A percentile compares a stretch with the other conserved stretches of the same genome.
phyloP scores from a whole-genome alignment of 2,888 invertebrate species.

The Formica aserva region DNA sequence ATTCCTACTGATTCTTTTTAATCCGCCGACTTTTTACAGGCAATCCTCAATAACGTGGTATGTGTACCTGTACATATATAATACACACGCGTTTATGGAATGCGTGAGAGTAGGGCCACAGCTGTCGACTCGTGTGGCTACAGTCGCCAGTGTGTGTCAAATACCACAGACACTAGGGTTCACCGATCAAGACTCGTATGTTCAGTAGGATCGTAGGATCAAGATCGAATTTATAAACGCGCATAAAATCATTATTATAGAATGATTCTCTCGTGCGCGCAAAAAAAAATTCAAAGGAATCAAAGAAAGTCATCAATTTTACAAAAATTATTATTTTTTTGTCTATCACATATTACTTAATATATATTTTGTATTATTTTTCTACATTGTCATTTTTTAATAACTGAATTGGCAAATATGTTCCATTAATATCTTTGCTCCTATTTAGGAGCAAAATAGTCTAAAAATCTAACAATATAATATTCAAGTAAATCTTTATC shows the following conservation, averaged over 20 bases:
- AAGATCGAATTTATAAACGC: constrained; percentile 11
- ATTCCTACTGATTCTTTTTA: constrained; percentile 33
- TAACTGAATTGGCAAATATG: neutral
- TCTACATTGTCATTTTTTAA: neutral
- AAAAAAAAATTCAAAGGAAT: neutral
- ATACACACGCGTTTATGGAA: constrained; percentile 37
- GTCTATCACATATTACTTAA: neutral
- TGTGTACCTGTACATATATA: constrained; percentile 10
- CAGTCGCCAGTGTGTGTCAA: constrained; percentile 37
- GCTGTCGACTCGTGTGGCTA: constrained; percentile 46
- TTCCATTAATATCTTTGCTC: neutral
- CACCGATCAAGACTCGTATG: neutral
- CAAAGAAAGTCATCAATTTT: neutral
- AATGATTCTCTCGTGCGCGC: neutral
- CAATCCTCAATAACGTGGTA: constrained; percentile 12
- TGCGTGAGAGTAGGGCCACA: constrained; percentile 47
- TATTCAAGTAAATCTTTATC: neutral
- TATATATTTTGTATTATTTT: neutral
- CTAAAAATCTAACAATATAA: neutral
- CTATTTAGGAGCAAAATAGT: neutral
- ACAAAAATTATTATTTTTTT: constrained; percentile 7
- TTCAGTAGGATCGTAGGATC: neutral
- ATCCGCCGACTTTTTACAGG: constrained; percentile 21
- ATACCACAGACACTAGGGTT: constrained; percentile 29
- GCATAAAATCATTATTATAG: neutral